A percentile compares a stretch with the other conserved stretches of the same genome.
Evolutionary conservation across 1,140 invertebrate species (phyloP).

Genomic region (Zaprionus lachaisei): DNA sequence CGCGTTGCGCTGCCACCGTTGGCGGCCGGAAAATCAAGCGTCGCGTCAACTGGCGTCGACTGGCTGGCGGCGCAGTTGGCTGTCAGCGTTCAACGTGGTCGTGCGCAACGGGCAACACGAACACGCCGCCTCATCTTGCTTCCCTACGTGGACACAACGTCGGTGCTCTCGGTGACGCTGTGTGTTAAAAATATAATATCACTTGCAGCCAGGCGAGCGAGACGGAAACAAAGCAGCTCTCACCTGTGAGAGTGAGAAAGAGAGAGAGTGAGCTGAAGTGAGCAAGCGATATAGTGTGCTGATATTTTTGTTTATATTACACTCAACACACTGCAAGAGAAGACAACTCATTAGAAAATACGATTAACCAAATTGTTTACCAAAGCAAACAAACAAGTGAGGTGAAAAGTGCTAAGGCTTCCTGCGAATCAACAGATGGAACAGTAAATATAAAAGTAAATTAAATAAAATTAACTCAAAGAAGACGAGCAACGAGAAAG

Average conservation of each 20-base stretch:
- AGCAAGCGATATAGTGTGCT: conserved; percentile 11
- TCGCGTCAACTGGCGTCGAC: conserved; percentile 13
- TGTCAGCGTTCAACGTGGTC: conserved; percentile 59
- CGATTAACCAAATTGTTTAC: conserved; percentile 36
- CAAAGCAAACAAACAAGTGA: conserved; percentile 14
- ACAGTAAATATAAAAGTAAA: conserved; percentile 12
- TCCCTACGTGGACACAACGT: background rate
- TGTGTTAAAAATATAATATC: conserved; percentile 51
- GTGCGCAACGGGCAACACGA: conserved; percentile 38
- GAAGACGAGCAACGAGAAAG: background rate
- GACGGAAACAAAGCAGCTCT: conserved; percentile 9
- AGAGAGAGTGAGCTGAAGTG: background rate
- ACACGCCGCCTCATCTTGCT: background rate
- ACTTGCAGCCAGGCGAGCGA: conserved; percentile 37
- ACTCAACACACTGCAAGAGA: conserved; percentile 4
- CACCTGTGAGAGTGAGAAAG: conserved; percentile 16
- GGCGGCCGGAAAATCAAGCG: conserved; percentile 48
- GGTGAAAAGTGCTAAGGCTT: background rate
- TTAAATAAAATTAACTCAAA: conserved; percentile 12
- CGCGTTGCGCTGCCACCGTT: conserved; percentile 5
- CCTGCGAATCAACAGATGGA: conserved; percentile 1
- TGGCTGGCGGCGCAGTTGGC: conserved; percentile 56
- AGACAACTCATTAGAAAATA: conserved; percentile 19
- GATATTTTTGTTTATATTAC: conserved; percentile 44
- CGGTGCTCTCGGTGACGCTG: conserved; percentile 16